Evolutionary conservation across 2,888 invertebrate genomes (phyloP).

Genomic region (Chromoteleia sp.): DNA sequence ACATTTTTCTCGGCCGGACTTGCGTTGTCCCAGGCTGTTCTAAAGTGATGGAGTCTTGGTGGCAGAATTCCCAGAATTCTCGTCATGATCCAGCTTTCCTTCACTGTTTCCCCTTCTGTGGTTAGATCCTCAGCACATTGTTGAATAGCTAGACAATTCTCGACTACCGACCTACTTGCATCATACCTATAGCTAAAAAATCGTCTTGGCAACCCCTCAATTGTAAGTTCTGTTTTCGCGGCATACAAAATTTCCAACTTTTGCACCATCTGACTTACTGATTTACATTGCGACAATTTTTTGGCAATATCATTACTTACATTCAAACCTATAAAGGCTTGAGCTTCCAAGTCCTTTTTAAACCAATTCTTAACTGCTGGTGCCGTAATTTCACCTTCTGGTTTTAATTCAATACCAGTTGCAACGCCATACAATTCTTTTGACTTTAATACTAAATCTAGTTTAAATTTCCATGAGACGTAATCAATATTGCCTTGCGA

Average conservation of each 20-base stretch:
- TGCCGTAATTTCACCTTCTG: neutral
- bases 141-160: constrained; percentile 71
- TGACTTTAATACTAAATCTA: constrained; percentile 22
- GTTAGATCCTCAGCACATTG: constrained; percentile 58
- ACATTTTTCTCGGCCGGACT: neutral
- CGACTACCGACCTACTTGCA: constrained; percentile 26
- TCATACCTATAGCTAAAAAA: constrained; percentile 74
- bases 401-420: neutral
- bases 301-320: constrained; percentile 45
- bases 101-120: constrained; percentile 68
- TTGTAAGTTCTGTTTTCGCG: constrained; percentile 24
- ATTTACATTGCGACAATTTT: constrained; percentile 69
- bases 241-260: constrained; percentile 3
- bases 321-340: constrained; percentile 71
- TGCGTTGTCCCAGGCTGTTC: neutral
- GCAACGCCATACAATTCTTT: constrained; percentile 36
- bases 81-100: constrained; percentile 7
- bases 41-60: neutral
- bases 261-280: constrained; percentile 27
- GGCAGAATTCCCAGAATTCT: neutral
- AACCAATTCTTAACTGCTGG: no score
- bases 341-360: constrained; percentile 73
- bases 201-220: constrained; percentile 67
- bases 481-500: constrained; percentile 31
- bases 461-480: constrained; percentile 41